Conservation (phyloP, 64 coral and sea anemone genomes). For the Pachyseris speciosa region DNA sequence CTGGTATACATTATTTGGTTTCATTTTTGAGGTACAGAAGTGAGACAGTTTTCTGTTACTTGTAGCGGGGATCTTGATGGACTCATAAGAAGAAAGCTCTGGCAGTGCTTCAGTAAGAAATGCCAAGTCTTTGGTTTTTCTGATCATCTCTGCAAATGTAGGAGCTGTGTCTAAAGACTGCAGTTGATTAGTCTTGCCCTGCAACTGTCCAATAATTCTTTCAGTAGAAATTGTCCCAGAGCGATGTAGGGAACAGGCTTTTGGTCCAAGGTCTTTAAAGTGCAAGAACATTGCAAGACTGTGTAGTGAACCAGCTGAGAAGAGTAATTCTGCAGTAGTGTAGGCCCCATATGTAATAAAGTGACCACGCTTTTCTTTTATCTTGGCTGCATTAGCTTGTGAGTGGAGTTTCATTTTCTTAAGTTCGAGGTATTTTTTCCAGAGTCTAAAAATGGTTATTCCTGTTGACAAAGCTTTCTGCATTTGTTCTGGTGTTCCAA, state of each 20-base stretch:
- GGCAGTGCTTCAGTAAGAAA: too few relatives aligned
- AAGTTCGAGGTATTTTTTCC: too few relatives aligned
- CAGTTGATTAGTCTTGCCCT: not conserved
- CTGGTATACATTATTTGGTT: too few relatives aligned
- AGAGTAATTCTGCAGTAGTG: conserved; percentile 8
- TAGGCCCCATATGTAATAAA: conserved; percentile 22
- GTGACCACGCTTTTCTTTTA: too few relatives aligned
- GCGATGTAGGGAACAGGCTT: conserved; percentile 31
- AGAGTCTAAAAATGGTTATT: conserved; percentile 12
- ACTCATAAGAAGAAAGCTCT: too few relatives aligned
- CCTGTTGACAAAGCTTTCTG: conserved; percentile 31
- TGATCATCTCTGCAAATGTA: not conserved
- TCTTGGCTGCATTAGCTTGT: too few relatives aligned
- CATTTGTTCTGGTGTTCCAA: not conserved
- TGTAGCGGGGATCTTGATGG: too few relatives aligned
- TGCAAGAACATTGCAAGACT: conserved; percentile 39
- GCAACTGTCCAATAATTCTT: conserved; percentile 32
- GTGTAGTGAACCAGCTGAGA: not conserved
- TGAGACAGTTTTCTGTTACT: too few relatives aligned
- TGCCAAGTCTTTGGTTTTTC: too few relatives aligned
- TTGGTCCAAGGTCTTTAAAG: conserved; percentile 20
- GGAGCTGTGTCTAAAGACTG: not conserved
- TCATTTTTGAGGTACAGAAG: too few relatives aligned
- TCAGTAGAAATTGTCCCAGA: conserved; percentile 15
- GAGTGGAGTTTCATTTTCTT: too few relatives aligned